Conservation (phyloP, 2,113 vertebrate genomes). For the Poecilia latipinna region DNA sequence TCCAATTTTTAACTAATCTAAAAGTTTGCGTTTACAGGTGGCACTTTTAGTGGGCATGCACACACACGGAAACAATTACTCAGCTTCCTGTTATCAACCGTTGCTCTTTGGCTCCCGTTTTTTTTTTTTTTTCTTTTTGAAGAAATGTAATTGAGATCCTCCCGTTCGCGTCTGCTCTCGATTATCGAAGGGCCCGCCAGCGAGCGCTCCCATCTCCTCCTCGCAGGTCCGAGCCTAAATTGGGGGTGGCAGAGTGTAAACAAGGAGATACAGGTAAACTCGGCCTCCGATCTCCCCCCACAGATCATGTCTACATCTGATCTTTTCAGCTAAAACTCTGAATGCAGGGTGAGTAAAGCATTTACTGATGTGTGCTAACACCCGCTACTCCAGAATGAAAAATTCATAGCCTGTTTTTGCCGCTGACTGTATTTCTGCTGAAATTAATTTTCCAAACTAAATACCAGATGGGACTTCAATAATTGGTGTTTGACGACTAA, state of each 20-base stretch:
- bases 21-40: neutral
- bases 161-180: constrained; percentile 45
- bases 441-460: neutral
- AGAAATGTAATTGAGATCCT: constrained; percentile 56
- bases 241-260: constrained; percentile 66
- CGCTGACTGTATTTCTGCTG: neutral
- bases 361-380: neutral
- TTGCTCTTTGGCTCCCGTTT: constrained; percentile 6
- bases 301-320: neutral
- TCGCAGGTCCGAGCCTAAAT: constrained; percentile 44
- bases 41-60: constrained; percentile 6
- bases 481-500: neutral
- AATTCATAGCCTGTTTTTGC: neutral
- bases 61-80: constrained; percentile 42
- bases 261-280: constrained; percentile 44
- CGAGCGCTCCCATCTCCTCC: constrained; percentile 59
- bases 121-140: constrained; percentile 14
- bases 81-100: constrained; percentile 46
- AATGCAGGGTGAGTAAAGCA: neutral
- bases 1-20: neutral
- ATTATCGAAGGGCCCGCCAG: constrained; percentile 61
- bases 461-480: neutral
- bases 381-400: neutral
- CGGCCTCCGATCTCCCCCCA: neutral
- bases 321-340: neutral